phyloP scores from a whole-genome alignment of 2,113 vertebrate species.

The Bubalus kerabau region DNA sequence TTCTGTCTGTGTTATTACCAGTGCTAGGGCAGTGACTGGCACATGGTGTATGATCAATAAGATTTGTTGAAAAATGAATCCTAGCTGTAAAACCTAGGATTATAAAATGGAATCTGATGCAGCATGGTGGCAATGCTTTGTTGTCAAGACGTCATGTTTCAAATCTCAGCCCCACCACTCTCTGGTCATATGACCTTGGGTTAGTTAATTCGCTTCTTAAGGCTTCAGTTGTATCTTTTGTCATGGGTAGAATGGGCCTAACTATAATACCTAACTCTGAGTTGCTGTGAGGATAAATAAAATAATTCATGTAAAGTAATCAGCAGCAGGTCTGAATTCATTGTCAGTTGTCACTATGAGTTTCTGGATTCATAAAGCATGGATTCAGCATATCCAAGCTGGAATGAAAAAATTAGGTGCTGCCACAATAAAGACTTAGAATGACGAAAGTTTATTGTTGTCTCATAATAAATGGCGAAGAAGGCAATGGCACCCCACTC shows the following conservation, averaged over 20 bases:
- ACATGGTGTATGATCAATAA: not conserved
- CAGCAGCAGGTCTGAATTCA: not conserved
- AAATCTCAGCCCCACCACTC: not conserved
- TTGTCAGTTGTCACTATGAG: not conserved
- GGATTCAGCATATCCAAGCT: not conserved
- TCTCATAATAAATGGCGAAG: not conserved
- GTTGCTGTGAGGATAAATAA: not conserved
- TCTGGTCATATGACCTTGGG: not conserved
- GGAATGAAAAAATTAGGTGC: not conserved
- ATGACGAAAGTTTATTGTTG: not conserved
- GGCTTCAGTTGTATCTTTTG: not conserved
- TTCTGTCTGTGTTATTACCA: not conserved
- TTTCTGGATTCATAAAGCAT: not conserved
- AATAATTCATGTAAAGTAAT: not conserved
- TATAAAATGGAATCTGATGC: not conserved
- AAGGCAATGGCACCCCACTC: too few relatives aligned
- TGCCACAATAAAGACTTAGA: not conserved
- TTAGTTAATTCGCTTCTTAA: not conserved
- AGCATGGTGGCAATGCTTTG: not conserved
- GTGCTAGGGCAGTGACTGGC: not conserved
- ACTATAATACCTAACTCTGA: not conserved
- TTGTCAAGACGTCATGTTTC: not conserved
- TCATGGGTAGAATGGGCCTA: not conserved
- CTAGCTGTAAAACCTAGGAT: not conserved
- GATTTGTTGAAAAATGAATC: not conserved